phyloP scores from a whole-genome alignment of 2,113 vertebrate genomes.

The Labeo catla region DNA sequence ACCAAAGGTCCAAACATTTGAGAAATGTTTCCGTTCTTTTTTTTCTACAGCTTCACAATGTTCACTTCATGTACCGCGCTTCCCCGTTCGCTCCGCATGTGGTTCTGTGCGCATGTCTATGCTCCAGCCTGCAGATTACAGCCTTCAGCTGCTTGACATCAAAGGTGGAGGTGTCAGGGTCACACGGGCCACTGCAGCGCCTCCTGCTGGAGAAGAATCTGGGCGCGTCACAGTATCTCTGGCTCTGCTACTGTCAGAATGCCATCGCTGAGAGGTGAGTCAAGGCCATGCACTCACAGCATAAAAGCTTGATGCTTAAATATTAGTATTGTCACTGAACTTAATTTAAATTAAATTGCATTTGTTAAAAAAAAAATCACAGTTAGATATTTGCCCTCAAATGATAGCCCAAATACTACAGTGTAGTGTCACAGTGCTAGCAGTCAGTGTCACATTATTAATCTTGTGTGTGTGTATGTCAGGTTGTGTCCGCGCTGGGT shows the following conservation, averaged over 20 bases:
- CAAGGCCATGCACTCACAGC: no score
- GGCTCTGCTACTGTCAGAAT: slow-evolving; percentile 71
- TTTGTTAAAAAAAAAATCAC: background rate
- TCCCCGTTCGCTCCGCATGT: slow-evolving; percentile 71
- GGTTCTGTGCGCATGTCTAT: slow-evolving; percentile 82
- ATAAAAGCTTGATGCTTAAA: background rate
- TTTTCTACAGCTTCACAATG: slow-evolving; percentile 75
- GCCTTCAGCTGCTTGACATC: slow-evolving; percentile 77
- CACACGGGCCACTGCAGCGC: slow-evolving; percentile 65
- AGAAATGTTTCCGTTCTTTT: background rate
- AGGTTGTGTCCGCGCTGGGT: slow-evolving; percentile 66
- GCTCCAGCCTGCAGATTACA: slow-evolving; percentile 75
- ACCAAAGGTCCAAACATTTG: background rate
- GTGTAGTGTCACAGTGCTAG: background rate
- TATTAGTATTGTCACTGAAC: background rate
- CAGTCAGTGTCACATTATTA: background rate
- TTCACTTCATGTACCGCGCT: slow-evolving; percentile 82
- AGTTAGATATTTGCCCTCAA: background rate
- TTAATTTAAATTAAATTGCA: no score
- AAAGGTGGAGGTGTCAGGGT: slow-evolving; percentile 43
- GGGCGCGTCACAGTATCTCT: slow-evolving; percentile 78
- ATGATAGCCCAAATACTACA: background rate
- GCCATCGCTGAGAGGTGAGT: slow-evolving; percentile 67
- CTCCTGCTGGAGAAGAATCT: slow-evolving; percentile 79
- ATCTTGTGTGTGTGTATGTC: background rate